Evolutionary conservation across 2,797 vertebrate species (phyloP).

Genomic region (Pantherophis vulpinus): DNA sequence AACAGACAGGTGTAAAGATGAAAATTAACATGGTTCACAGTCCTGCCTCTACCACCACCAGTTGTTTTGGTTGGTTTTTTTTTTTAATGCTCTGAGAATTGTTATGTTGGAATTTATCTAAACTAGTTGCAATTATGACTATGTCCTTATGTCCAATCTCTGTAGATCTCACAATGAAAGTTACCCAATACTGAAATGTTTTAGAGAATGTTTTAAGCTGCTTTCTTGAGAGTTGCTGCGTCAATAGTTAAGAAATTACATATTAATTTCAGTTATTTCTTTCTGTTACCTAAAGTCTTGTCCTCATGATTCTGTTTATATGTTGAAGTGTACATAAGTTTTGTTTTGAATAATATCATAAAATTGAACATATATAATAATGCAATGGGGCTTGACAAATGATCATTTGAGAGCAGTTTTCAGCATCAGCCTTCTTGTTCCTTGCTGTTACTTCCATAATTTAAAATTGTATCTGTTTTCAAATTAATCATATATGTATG

Average conservation of each 20-base stretch:
- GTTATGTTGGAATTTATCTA: slow-evolving; percentile 22
- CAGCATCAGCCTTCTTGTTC: neutral
- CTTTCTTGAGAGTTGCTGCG: slow-evolving; percentile 32
- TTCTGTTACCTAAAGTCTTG: neutral
- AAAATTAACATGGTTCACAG: neutral
- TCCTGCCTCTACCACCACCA: accelerated
- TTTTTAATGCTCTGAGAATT: neutral
- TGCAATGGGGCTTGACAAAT: neutral
- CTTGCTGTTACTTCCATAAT: neutral
- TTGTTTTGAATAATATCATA: slow-evolving; percentile 10
- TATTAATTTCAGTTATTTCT: neutral
- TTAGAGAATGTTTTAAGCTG: slow-evolving; percentile 12
- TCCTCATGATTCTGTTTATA: neutral
- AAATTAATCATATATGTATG: neutral
- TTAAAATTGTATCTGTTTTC: neutral
- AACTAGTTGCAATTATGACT: neutral
- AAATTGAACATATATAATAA: slow-evolving; percentile 3
- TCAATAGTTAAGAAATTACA: neutral
- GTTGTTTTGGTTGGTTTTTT: neutral
- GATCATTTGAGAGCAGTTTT: neutral
- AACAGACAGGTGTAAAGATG: slow-evolving; percentile 13
- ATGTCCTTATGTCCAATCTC: slow-evolving; percentile 29
- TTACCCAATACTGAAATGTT: slow-evolving; percentile 21
- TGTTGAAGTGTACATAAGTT: neutral
- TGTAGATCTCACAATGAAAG: slow-evolving; percentile 39